These are phyloP conservation scores for Polia nebulosa DNA, from an alignment of 2,888 invertebrate species.

Conservation along the genomic window DNA sequence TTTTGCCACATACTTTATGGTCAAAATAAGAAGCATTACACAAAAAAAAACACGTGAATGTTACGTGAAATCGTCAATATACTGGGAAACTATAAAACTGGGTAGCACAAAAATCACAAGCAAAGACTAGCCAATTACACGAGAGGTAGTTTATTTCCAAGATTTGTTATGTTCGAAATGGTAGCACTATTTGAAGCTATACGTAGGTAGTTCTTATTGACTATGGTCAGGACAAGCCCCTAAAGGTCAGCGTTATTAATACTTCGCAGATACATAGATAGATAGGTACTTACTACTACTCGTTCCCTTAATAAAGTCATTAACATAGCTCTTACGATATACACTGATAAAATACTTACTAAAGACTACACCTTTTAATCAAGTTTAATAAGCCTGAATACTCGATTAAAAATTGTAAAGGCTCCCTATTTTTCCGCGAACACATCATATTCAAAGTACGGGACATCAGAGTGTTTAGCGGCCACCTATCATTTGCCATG, in stretches of 20 bases:
- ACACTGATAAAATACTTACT: neutral
- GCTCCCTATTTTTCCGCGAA: conserved; percentile 58
- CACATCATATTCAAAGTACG: conserved; percentile 48
- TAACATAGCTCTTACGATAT: conserved; percentile 4
- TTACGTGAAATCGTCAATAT: neutral
- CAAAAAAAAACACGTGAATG: conserved; percentile 23
- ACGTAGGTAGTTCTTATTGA: conserved; percentile 3
- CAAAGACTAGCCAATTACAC: neutral
- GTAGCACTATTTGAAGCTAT: neutral
- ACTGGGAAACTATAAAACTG: neutral
- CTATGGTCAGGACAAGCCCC: conserved; percentile 1
- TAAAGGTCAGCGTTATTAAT: conserved; percentile 27
- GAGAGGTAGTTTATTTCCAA: neutral
- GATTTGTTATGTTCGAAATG: conserved; percentile 2
- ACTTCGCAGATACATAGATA: conserved; percentile 1
- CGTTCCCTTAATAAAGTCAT: conserved; percentile 31
- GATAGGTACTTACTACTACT: neutral
- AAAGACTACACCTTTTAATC: conserved; percentile 32
- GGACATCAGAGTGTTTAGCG: conserved; percentile 60
- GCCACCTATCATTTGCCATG: conserved; percentile 82
- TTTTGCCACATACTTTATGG: conserved; percentile 12
- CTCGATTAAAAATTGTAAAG: conserved; percentile 44
- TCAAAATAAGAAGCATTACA: conserved; percentile 24
- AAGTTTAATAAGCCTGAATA: conserved; percentile 22
- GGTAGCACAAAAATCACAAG: neutral